These are phyloP conservation scores for Phaedon cochleariae DNA, from an alignment of 2,888 invertebrate genomes.

Conservation along the genomic window DNA sequence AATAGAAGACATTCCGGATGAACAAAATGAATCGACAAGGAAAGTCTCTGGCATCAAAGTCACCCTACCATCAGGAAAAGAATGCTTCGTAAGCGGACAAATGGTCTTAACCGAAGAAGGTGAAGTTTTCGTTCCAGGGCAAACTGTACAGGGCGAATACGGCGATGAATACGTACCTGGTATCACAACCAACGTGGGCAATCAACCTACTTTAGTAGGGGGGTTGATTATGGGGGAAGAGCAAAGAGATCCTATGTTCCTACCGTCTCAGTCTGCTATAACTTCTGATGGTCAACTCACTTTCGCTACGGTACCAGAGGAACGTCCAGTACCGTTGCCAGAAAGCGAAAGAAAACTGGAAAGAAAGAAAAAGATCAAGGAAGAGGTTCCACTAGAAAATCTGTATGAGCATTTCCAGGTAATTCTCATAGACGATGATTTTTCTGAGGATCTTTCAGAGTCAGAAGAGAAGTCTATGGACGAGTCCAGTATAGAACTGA, in stretches of 20 bases:
- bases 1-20: conserved; percentile 61
- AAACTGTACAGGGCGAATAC: conserved; percentile 74
- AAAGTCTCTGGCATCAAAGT: conserved; percentile 57
- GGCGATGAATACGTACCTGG: conserved; percentile 78
- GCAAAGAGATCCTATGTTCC: conserved; percentile 70
- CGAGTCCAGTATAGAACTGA: conserved; percentile 49
- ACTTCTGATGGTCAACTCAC: conserved; percentile 63
- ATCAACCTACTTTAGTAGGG: conserved; percentile 75
- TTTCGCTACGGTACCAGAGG: conserved; percentile 58
- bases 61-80: conserved; percentile 71
- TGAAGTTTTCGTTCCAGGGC: conserved; percentile 77
- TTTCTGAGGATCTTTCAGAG: conserved; percentile 31
- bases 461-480: conserved; percentile 43
- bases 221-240: conserved; percentile 74
- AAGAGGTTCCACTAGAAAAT: conserved; percentile 33
- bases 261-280: conserved; percentile 74
- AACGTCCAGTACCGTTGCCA: conserved; percentile 54
- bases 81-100: conserved; percentile 77
- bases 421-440: conserved; percentile 37
- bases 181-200: conserved; percentile 73
- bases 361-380: conserved; percentile 41
- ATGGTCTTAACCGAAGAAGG: conserved; percentile 76
- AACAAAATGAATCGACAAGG: conserved; percentile 43
- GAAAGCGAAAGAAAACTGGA: conserved; percentile 48
- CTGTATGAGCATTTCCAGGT: conserved; percentile 44